phyloP scores from a whole-genome alignment of 2,797 vertebrate species.

The Chelon labrosus region DNA sequence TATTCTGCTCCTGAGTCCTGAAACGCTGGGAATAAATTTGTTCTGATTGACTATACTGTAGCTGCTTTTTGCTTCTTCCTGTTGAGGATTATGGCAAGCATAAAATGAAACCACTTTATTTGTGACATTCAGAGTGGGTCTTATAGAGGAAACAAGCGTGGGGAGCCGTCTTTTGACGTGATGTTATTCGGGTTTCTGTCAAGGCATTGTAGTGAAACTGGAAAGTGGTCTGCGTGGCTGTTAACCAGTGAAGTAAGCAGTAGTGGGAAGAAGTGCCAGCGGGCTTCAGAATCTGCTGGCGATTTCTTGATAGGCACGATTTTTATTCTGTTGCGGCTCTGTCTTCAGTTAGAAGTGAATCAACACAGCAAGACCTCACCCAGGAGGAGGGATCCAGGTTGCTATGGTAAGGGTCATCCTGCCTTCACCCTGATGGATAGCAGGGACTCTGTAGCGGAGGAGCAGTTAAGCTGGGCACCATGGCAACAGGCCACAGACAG shows the following conservation, averaged over 20 bases:
- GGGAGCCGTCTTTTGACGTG: constrained; percentile 41
- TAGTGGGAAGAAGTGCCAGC: constrained; percentile 36
- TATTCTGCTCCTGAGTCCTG: constrained; percentile 47
- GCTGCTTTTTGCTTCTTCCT: constrained; percentile 63
- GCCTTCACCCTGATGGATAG: constrained; percentile 83
- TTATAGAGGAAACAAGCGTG: constrained; percentile 32
- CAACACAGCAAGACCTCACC: constrained; percentile 72
- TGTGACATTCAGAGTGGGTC: constrained; percentile 54
- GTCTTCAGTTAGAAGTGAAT: constrained; percentile 67
- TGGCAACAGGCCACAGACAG: constrained; percentile 85
- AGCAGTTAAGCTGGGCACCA: constrained; percentile 80
- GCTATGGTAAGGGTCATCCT: constrained; percentile 86
- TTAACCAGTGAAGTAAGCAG: constrained; percentile 35
- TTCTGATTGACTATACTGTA: constrained; percentile 62
- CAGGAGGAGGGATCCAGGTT: constrained; percentile 81
- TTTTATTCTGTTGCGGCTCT: constrained; percentile 29
- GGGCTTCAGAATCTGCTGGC: constrained; percentile 35
- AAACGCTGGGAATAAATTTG: constrained; percentile 62
- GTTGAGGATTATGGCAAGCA: constrained; percentile 62
- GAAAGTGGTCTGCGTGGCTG: constrained; percentile 34
- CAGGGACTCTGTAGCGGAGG: constrained; percentile 73
- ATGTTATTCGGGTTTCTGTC: constrained; percentile 50
- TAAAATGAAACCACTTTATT: constrained; percentile 66
- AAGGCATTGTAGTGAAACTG: constrained; percentile 40
- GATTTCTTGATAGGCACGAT: constrained; percentile 25